Base-by-base conservation (phyloP, 2,888 invertebrate species). In the Standfussiana lucernea region DNA sequence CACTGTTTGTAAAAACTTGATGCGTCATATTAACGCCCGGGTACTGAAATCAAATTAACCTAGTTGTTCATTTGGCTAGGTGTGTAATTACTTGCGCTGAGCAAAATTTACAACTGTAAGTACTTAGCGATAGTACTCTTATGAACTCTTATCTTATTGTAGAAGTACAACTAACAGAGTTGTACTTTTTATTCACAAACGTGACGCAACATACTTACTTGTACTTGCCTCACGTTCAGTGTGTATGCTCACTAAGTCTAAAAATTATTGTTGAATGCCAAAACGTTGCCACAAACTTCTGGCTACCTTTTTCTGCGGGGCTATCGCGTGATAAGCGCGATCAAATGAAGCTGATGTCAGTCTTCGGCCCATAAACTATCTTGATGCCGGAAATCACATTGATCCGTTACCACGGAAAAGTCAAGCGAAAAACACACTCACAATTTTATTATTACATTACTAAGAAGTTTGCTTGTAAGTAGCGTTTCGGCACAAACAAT, bases 71-170 rank as follows among this genome's bases (percentile, higher is more conserved):
- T 95, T 95, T 95, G 95, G 93, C 94, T 96, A 96, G 96, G 96
- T 96, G 93, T 92, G 94, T 96, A 90, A 92, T 95, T 90, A 91
- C 96, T 94, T 96, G 96, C 93, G 96, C 96, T 93, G 96, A 96
- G 90, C 96, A 96, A 95, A 95, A 95, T 93, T 93, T 96, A 86
- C 93, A 93, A 90, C 92, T 91, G 96, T 96, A 94, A 96, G 96
- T 96, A 96, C 92, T 89, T 89, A 88, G 88, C 75, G 28, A 67
- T 91, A 90, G 86, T 90, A 88, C 81, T 85, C 61, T 84, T 56
- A 56, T 56, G 56, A 56, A 28, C 56, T 56, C 56, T 79, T 64
- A 64, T 40, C 75, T 78, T 83, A 72, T 72, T 85, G 78, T 91
- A 81, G 82, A 40, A 75, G 35, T 62, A 45, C 76, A 75, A 50